These are phyloP conservation scores for Coluber constrictor DNA, from an alignment of 2,797 vertebrate genomes.

Conservation along the genomic window DNA sequence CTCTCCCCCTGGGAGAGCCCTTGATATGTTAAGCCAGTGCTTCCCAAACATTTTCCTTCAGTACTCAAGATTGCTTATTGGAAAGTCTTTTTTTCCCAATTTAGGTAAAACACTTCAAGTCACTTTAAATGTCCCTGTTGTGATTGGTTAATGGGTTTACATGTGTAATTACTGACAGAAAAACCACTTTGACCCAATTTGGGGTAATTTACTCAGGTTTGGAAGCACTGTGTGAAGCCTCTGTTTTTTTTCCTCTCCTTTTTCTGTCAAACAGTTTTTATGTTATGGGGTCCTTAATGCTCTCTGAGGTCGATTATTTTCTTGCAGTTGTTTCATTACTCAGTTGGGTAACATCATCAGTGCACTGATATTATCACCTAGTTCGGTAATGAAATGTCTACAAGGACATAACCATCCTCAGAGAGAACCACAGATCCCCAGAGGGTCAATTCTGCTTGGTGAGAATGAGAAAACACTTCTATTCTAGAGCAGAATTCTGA, in stretches of 20 bases:
- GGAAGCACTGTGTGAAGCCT: neutral
- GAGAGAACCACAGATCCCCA: neutral
- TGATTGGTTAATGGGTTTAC: neutral
- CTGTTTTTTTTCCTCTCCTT: constrained; percentile 64
- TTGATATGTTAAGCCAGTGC: constrained; percentile 53
- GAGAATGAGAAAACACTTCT: constrained; percentile 18
- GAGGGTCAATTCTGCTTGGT: constrained; percentile 15
- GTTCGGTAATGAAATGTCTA: neutral
- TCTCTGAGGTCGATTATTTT: neutral
- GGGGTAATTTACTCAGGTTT: neutral
- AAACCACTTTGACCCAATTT: neutral
- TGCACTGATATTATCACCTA: neutral
- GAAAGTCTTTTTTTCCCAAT: neutral
- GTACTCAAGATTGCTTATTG: neutral
- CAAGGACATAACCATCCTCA: neutral
- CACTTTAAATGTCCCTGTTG: neutral
- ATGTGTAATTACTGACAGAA: neutral
- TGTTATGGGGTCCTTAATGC: constrained; percentile 32
- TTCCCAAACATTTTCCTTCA: neutral
- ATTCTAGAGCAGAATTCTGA: neutral
- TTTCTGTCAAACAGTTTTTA: constrained; percentile 73
- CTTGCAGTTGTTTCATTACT: neutral
- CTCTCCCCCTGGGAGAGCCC: too few species aligned
- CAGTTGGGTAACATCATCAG: neutral
- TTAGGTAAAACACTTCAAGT: neutral